Base-by-base conservation (phyloP, 2,113 vertebrate species). In the Atractosteus spatula region DNA sequence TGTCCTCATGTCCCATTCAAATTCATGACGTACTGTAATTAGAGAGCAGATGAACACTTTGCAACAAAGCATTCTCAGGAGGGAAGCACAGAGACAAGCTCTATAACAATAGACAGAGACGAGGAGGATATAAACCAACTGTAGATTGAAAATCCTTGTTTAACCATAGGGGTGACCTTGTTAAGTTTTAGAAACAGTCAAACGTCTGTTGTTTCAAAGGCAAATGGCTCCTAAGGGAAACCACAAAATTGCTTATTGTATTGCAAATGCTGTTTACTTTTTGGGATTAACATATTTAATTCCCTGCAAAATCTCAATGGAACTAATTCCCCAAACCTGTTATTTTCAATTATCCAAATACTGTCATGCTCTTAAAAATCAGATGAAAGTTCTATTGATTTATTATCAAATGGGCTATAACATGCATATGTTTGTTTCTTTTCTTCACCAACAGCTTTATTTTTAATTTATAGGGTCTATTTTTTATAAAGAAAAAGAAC, bases 261-360 rank as follows among this genome's bases (percentile, higher is more conserved):
- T 93, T 89, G 89, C 85, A 76, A 84, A 91, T 89, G 90, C 90
- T 93, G 92, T 93, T 93, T 92, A 93, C 91, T 90, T 93, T 91
- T 93, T 89, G 84, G 88, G 90, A 93, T 93, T 91, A 92, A 90
- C 91, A 92, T 92, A 92, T 91, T 92, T 93, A 93, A 92, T 93
- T 93, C 90, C 89, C 86, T 80, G 83, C 81, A 89, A 91, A 91
- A 91, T 92, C 91, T 89, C 87, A 84, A 88, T 83, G 88, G 88
- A 90, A 89, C 89, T 92, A 92, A 91, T 92, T 87, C 91, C 88
- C 64, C 44, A 64, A 69, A 67, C 72, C 89, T 88, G 85, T 80
- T 84, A 92, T 92, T 92, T 92, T 89, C 89, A 93, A 93, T 93
- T 91, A 93, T 90, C 90, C 89, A 85, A 86, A 87, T 89, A 89